Evolutionary conservation across 1,140 invertebrate species (phyloP), one percentile per base, ranked within the genome.

Genomic region (Drosophila funebris): DNA sequence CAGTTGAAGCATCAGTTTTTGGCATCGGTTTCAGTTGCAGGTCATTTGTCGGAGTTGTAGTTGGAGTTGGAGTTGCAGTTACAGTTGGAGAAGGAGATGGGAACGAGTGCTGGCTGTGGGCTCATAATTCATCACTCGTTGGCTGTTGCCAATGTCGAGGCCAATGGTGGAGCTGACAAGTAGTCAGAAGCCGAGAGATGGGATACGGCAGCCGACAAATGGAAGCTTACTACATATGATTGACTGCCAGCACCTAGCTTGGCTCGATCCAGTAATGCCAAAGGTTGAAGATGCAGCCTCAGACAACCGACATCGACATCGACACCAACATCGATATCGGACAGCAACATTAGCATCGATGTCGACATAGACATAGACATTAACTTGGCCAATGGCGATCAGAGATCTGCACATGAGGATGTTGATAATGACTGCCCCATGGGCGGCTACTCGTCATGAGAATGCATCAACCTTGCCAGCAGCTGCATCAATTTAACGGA

Each of bases 401-500:
- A 37, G 20, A 27, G 33, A 63, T 37, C 50, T 53, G 24, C 60
- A 24, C 11, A 7, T 43, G 33, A 48, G 29, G 43, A 67, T 68
- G 31, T 11, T 22, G 18, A 7, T 31, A 16, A 48, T 37, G 54
- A 67, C 60, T 68, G 64, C 56, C 33, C 56, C 16, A 14, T 46
- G 22, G 46, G 37, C 44, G 4, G 58, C 72, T 74, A 54, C 58
- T 64, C 72, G 68, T 74, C 58, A 63, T 70, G 41, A 20, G 20
- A 43, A 13, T 3, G 22, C 18, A 1, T 27, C 53, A 56, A 41
- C 41, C 0, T 20, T 27, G 11, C n/a, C 31, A 62, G 24, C 68
- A 64, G 62, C 63, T 44, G 63, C 53, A 37, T 20, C 54, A 66
- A 85, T 85, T 85, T 85, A 85, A 85, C 81, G 81, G 77, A 85